Evolutionary conservation across 2,888 invertebrate genomes (phyloP).

Genomic region (Himalopsyche tibetana): DNA sequence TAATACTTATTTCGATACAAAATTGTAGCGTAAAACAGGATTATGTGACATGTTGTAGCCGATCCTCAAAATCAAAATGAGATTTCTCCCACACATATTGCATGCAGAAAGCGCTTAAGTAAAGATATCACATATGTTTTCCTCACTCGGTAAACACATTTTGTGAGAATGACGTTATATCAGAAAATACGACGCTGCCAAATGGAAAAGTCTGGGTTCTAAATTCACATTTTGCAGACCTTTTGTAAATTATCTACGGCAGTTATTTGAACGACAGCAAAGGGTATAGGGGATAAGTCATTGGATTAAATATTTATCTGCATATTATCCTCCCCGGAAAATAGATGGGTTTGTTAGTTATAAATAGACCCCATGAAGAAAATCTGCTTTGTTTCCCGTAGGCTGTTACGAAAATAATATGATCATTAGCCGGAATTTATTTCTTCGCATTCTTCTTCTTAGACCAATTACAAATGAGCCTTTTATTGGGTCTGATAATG

Average conservation of each 20-base stretch:
- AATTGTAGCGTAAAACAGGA: not conserved
- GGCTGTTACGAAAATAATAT: not conserved
- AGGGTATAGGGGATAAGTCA: conserved; percentile 27
- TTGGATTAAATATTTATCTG: conserved; percentile 30
- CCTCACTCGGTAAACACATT: conserved; percentile 20
- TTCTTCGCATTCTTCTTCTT: not conserved
- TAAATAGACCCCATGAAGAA: not conserved
- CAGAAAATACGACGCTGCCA: conserved; percentile 8
- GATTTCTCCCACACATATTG: conserved; percentile 11
- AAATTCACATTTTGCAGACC: conserved; percentile 1
- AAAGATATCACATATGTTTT: conserved; percentile 31
- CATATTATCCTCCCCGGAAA: not conserved
- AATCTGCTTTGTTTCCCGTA: conserved; percentile 8
- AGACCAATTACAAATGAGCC: not conserved
- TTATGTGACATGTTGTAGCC: conserved; percentile 6
- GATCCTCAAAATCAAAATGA: conserved; percentile 3
- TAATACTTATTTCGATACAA: not conserved
- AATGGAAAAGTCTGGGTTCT: conserved; percentile 1
- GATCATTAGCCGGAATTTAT: conserved; percentile 25
- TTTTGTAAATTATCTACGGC: conserved; percentile 20
- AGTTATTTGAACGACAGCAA: conserved; percentile 24
- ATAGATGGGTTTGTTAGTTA: not conserved
- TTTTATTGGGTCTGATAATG: not conserved
- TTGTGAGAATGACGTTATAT: conserved; percentile 14
- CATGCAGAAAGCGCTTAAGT: conserved; percentile 2